phyloP scores from a whole-genome alignment of 2,797 vertebrate genomes.

The Enteromius radiatus region DNA sequence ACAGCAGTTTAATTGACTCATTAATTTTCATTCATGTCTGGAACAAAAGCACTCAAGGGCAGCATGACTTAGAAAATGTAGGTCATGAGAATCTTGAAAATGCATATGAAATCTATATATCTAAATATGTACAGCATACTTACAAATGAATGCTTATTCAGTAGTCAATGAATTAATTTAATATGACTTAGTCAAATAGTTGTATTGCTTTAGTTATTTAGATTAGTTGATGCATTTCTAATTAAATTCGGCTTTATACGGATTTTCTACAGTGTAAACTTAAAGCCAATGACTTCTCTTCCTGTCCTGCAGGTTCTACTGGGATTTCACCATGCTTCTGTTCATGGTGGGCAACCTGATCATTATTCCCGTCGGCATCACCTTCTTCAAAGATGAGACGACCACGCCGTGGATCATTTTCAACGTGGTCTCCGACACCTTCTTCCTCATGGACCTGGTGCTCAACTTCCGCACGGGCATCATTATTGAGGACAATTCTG shows the following conservation, averaged over 20 bases:
- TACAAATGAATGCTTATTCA: neutral
- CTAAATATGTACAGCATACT: neutral
- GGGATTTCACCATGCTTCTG: conserved; percentile 98
- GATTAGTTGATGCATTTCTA: neutral
- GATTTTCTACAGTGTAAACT: neutral
- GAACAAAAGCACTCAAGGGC: neutral
- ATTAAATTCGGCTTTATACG: no score
- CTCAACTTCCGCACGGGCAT: conserved; percentile 98
- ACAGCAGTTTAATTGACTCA: neutral
- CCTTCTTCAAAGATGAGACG: conserved; percentile 99
- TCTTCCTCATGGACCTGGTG: conserved; percentile 97
- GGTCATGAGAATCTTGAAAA: conserved; percentile 1
- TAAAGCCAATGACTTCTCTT: neutral
- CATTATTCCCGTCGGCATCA: conserved; percentile 98
- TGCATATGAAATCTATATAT: neutral
- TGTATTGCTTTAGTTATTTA: neutral
- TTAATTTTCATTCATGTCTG: conserved; percentile 4
- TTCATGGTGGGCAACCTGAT: conserved; percentile 99
- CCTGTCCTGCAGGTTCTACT: conserved; percentile 91
- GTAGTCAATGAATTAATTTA: neutral
- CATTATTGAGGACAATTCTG: conserved; percentile 96
- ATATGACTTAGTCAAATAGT: no score
- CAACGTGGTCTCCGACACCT: conserved; percentile 96
- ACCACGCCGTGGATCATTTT: conserved; percentile 97
- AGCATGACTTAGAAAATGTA: neutral